Evolutionary conservation across 2,888 invertebrate genomes (phyloP), one percentile per base, ranked within the genome.

Genomic region (Meandrusa payeni): DNA sequence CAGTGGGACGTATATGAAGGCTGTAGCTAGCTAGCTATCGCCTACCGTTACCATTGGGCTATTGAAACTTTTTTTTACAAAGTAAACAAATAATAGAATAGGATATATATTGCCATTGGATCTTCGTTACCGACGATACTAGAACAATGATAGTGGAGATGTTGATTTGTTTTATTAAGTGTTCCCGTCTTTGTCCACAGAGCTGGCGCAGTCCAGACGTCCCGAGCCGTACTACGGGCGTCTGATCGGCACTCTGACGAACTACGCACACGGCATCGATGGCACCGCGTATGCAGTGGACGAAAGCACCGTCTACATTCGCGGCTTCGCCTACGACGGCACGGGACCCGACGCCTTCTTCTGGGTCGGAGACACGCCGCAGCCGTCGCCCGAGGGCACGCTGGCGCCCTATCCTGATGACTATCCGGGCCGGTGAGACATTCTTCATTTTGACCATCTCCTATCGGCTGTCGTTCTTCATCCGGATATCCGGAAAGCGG

Each of bases 281-380:
- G 97, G 97, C 19, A 91, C 91, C 1, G 95, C 93, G 15, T 97
- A 94, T 80, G 96, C 95, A 0, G 95, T 96, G 3, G 97, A 97
- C 69, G 96, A 97, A 69, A 92, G 90, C 66, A 97, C 96, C 9
- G 90, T 97, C 48, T 96, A 94, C 83, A 93, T 97, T 0, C 57
- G 94, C 63, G 93, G 93, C 26, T 97, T 97, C 78, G 93, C 92
- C 28, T 97, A 97, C 71, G 96, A 96, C 65, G 97, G 97, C 26
- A 93, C 93, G 3, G 96, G 94, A 4, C 95, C 96, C 47, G 95
- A 94, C 69, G 95, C 96, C 1, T 95, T 93, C 83, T 97, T 97
- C 89, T 97, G 96, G 96, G 94, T 95, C 46, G 96, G 96, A 6
- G 94, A 94, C 63, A 92, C 93, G 2, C 89, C 92, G 1, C 90